Evolutionary conservation across 1,140 invertebrate species (phyloP), one percentile per base, ranked within the genome.

Genomic region (Stegodyphus mimosarum): DNA sequence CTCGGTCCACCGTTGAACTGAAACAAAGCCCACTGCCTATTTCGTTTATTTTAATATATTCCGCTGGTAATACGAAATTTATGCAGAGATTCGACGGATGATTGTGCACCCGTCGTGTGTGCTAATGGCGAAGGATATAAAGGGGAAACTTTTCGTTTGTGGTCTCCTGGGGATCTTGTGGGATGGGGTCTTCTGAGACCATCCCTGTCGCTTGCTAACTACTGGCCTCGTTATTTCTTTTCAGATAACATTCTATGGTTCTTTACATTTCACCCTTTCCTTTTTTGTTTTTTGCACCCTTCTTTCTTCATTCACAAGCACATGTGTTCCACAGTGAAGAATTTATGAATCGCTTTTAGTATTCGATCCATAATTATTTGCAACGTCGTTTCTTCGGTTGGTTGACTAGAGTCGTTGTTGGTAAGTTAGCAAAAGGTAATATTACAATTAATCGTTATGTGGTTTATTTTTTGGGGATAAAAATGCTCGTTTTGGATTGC

Each of bases 71-170:
- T 18, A 13, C 64, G 11, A 67, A 67, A 67, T n/a, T 67, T 60
- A 60, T 60, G 55, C 55, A 60, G 64, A 18, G 17, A n/a, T 67
- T n/a, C 17, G 9, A n/a, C 64, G 17, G 11, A 13, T 67, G 64
- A 67, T 67, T 67, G 64, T 67, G 64, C 64, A 67, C 64, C 64
- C 64, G 64, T 67, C 64, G 64, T 17, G 64, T 67, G n/a, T 67
- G n/a, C 64, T 67, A 67, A 67, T 67, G 11, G 64, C n/a, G 64
- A 67, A 67, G 64, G 11, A 15, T n/a, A 18, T 13, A 67, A 67
- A 67, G 64, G 64, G 64, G 64, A 17, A 67, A 67, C 17, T 67
- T 67, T 67, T 15, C 7, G 11, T 67, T 13, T 67, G 64, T 9
- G 11, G 64, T n/a, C 64, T n/a, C 64, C 64, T 17, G 64, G 13